Conservation (phyloP, 2,113 vertebrate species). For the Malurus cyaneus region DNA sequence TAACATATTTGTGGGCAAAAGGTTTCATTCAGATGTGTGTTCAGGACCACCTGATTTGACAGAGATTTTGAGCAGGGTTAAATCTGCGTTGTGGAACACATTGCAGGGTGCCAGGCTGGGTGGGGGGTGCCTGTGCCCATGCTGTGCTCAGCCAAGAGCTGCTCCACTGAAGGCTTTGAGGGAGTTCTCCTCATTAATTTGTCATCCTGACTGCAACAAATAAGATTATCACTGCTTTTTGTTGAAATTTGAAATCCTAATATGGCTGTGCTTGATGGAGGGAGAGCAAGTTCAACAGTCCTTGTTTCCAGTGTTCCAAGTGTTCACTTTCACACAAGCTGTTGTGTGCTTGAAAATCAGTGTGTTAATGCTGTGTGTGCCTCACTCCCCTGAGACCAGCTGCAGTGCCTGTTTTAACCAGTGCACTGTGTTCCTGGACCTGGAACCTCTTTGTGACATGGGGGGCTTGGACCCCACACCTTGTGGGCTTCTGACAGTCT, state of each 20-base stretch:
- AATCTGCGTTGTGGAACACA: fast-evolving
- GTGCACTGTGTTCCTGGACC: background rate
- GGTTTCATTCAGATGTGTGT: background rate
- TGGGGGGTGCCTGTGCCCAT: background rate
- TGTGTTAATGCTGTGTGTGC: background rate
- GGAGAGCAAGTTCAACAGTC: background rate
- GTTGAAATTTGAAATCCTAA: background rate
- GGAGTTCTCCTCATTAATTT: background rate
- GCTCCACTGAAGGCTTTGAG: background rate
- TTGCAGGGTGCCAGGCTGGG: fast-evolving
- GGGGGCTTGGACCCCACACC: background rate
- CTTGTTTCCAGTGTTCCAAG: background rate
- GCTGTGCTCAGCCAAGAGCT: fast-evolving
- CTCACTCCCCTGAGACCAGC: background rate
- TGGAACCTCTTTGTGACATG: background rate
- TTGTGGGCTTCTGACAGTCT: background rate
- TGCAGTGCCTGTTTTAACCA: background rate
- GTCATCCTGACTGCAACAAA: background rate
- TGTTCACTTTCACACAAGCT: background rate
- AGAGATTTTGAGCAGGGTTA: background rate
- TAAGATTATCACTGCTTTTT: background rate
- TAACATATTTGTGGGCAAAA: background rate
- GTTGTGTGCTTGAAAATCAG: background rate
- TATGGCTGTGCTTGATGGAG: background rate
- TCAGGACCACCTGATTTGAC: background rate